Base-by-base conservation (phyloP, 2,113 vertebrate genomes). In the Edolisoma coerulescens region DNA sequence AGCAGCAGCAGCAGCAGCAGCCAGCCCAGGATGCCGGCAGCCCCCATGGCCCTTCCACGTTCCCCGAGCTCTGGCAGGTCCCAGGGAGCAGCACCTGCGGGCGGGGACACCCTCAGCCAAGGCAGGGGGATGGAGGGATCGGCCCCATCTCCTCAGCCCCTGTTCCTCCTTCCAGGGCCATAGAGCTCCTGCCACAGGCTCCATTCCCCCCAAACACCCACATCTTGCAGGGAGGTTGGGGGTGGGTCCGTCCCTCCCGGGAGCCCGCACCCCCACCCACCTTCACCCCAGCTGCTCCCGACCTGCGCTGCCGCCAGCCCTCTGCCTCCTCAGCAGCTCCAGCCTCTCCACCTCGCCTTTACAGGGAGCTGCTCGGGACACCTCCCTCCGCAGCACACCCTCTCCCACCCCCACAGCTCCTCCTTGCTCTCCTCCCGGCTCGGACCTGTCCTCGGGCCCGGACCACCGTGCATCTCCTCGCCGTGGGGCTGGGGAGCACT, bases 321-420 rank as follows among this genome's bases (percentile, higher is more conserved):
- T 91, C 68, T 90, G 70, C 59, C 84, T 94, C 52, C 53, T 53
- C 47, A 5, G 77, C 30, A 21, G 87, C 64, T 81, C 63, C 90
- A 57, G 47, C 37, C 69, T 94, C 64, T 69, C 47, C 93, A 90
- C 37, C 32, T 75, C 7, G 2, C 61, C 59, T 94, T 82, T 87
- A 87, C 52, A 1, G 28, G n/a, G 32, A 69, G 73, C 37, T 2
- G 44, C 53, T 70, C 9, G 2, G 2, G 8, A 90, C 44, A 71
- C 91, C 79, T 92, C 82, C 91, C 89, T 68, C 69, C 1, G 13
- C 94, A 95, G 91, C 90, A 93, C 80, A 86, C 84, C 94, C 94
- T 74, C 76, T 93, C 77, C 94, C 93, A 93, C 85, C 73, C 91
- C 96, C 89, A 81, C 42, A 77, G 93, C 95, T 96, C 95, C 91